Base-by-base conservation (phyloP, 2,888 invertebrate species). In the Ophion obscuratus region DNA sequence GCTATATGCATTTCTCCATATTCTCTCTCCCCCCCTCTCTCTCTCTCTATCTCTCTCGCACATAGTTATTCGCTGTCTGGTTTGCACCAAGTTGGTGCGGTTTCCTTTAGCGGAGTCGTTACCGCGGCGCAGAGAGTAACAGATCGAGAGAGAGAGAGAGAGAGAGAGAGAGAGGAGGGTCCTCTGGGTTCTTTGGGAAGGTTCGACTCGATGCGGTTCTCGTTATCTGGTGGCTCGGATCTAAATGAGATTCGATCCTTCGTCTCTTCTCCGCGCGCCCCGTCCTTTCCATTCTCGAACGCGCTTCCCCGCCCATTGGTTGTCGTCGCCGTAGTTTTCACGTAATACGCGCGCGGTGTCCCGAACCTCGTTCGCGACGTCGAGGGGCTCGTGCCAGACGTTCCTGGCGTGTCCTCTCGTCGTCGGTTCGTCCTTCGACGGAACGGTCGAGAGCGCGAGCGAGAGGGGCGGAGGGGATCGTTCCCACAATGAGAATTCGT, bases 181-280 rank as follows among this genome's bases (percentile, higher is more conserved):
- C 73, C 31, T 24, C 62, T 31, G 7, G 40, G 47, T 67, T 71
- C 11, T 53, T 53, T 14, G 53, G 53, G 17, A 53, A 14, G 47
- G 47, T 27, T 44, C 71, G 36, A 62, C 64, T 71, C 57, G 82
- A 75, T 80, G 85, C 80, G 85, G 83, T 83, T 86, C 68, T 59
- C 78, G 86, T 86, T 90, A 91, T 91, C 92, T 90, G 86, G 61
- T 87, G 84, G 84, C 88, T 88, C 87, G 90, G 90, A 91, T 91
- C 91, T 91, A 91, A 92, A 91, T 90, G 92, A 91, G 90, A 91
- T 91, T 91, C 91, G 91, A 91, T 91, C 91, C 89, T 88, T 87
- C 86, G 83, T 81, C 68, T 75, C 73, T 81, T 68, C 40, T 79
- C 31, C 62, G 27, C 20, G 20, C 59, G 36, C 77, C 59, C 77